Base-by-base conservation (phyloP, 2,888 invertebrate genomes). In the Lasius fuliginosus region DNA sequence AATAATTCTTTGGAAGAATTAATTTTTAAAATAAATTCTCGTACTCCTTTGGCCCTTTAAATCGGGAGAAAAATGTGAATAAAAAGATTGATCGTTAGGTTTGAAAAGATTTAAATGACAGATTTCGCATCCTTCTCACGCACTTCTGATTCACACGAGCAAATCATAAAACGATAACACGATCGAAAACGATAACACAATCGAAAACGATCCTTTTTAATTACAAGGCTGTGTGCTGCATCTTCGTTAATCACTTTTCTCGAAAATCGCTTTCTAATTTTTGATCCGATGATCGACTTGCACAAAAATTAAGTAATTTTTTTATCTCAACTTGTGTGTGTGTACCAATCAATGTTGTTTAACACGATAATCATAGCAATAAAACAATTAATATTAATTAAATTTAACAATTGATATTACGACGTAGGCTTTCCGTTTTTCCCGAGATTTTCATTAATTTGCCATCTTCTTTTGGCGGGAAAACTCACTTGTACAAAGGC, bases 171-270 rank as follows among this genome's bases (percentile, higher is more conserved):
- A 62, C 62, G 15, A 23, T 53, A 23, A 56, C 36, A 40, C 67
- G 30, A 53, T 65, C 53, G 65, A 3, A 65, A 68, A 33, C 33
- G n/a, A 77, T 56, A n/a, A n/a, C n/a, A 40, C 67, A n/a, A 53
- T 65, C 49, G 65, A 3, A 65, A 68, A 33, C 33, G n/a, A 77
- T 56, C n/a, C 0, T 67, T 40, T 27, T 49, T 83, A 77, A 68
- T 77, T 83, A 83, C 60, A 77, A 69, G 30, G 9, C 27, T 76
- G 62, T 58, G 60, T 46, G 60, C 23, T 15, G n/a, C 40, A 27
- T 76, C 40, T 62, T 46, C 30, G 53, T 36, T 62, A 68, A 42
- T 18, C n/a, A 42, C 42, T 42, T 62, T 33, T 33, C n/a, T 76
- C 65, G 4, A 30, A 3, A 76, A 36, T 64, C 36, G 4, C 6